Conservation (phyloP, 2,797 vertebrate species). For the Semotilus atromaculatus region DNA sequence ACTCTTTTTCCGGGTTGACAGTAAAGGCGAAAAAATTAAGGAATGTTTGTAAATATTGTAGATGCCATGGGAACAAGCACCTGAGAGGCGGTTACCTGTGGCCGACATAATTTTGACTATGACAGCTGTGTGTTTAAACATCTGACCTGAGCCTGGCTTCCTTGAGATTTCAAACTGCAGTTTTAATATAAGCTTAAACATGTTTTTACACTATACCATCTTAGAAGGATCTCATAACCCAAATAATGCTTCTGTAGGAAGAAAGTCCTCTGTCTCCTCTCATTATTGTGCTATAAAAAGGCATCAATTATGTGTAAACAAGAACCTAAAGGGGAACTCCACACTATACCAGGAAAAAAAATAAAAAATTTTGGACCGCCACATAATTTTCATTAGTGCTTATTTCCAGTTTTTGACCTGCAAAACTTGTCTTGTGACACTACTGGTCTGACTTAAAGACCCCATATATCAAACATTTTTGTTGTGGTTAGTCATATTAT, state of each 20-base stretch:
- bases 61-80: background rate
- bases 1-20: slow-evolving; percentile 1
- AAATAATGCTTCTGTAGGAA: background rate
- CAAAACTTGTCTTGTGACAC: background rate
- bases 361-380: too few relatives aligned
- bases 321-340: slow-evolving; percentile 28
- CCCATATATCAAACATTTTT: background rate
- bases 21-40: background rate
- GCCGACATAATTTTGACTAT: background rate
- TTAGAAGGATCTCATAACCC: background rate
- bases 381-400: background rate
- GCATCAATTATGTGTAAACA: background rate
- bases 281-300: slow-evolving; percentile 1
- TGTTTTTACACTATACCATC: background rate
- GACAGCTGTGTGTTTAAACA: background rate
- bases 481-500: background rate
- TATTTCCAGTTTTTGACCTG: slow-evolving; percentile 6
- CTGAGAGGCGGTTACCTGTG: background rate
- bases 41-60: background rate
- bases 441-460: background rate
- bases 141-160: background rate
- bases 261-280: background rate
- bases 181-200: background rate
- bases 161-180: background rate
- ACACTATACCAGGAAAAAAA: background rate